These are phyloP conservation scores for Acipenser oxyrinchus DNA, from an alignment of 2,797 vertebrate species.

Conservation along the genomic window DNA sequence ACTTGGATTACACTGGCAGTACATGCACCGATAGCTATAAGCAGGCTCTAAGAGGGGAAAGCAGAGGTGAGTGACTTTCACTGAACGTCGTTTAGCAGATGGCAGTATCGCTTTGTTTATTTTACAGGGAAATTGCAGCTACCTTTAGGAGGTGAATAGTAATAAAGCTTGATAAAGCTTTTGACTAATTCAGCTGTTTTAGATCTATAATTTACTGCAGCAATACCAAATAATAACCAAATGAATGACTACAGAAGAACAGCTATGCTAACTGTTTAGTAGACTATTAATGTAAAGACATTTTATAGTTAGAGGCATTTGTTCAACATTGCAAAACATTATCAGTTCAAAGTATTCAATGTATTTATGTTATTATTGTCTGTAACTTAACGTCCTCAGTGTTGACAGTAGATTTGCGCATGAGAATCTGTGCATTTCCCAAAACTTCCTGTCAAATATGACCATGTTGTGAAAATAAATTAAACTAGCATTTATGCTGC, in stretches of 20 bases:
- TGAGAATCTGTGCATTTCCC: slow-evolving; percentile 2
- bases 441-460: slow-evolving; percentile 4
- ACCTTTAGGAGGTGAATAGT: no score
- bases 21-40: slow-evolving; percentile 28
- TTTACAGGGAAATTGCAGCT: no score
- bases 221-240: background rate
- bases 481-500: slow-evolving; percentile 7
- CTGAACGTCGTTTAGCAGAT: background rate
- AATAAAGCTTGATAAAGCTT: no score
- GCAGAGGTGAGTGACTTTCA: slow-evolving; percentile 7
- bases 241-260: background rate
- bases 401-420: background rate
- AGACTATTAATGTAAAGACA: background rate
- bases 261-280: background rate
- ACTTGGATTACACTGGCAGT: background rate
- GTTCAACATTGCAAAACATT: background rate
- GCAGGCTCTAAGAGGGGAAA: slow-evolving; percentile 26
- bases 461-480: slow-evolving; percentile 1
- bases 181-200: background rate
- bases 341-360: background rate
- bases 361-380: background rate
- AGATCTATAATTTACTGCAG: background rate
- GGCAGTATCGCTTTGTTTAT: background rate
- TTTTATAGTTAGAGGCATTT: background rate
- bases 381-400: no score